Evolutionary conservation across 2,113 vertebrate genomes (phyloP).

Genomic region (Clarias magur): DNA sequence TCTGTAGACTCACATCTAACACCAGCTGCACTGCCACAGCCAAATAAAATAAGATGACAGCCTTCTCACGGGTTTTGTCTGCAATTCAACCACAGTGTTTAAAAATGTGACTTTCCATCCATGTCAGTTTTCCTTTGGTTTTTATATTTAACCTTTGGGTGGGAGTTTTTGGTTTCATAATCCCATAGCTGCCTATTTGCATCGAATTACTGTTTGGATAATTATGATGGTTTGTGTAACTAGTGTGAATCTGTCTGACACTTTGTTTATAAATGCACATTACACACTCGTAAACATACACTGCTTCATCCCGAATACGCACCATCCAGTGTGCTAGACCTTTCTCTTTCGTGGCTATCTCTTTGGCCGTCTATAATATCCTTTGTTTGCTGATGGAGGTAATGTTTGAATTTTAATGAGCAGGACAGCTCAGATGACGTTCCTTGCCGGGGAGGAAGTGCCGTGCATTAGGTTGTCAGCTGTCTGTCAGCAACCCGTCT

Average conservation of each 20-base stretch:
- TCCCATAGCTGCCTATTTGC: not conserved
- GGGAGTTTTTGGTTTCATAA: not conserved
- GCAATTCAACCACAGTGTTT: conserved; percentile 11
- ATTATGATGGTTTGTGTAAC: not conserved
- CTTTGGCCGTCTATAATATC: conserved; percentile 32
- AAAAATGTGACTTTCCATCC: conserved; percentile 18
- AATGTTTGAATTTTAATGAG: conserved; percentile 42
- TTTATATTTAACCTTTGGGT: conserved; percentile 19
- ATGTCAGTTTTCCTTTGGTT: conserved; percentile 17
- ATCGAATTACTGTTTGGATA: not conserved
- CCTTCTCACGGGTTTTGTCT: conserved; percentile 4
- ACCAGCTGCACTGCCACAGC: conserved; percentile 11
- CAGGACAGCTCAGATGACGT: conserved; percentile 33
- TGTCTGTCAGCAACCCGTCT: conserved; percentile 42
- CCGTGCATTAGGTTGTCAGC: conserved; percentile 38
- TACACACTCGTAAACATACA: not conserved
- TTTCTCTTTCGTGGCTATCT: conserved; percentile 38
- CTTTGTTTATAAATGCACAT: conserved; percentile 9
- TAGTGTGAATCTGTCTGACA: not conserved
- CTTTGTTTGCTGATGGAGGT: conserved; percentile 48
- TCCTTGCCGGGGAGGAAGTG: conserved; percentile 34
- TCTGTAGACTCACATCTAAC: conserved; percentile 11
- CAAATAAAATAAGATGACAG: conserved; percentile 9
- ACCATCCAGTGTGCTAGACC: not conserved
- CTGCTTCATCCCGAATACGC: not conserved